These are phyloP conservation scores for Allolobophora icterica DNA, from an alignment of 2,888 invertebrate species.

Conservation along the genomic window DNA sequence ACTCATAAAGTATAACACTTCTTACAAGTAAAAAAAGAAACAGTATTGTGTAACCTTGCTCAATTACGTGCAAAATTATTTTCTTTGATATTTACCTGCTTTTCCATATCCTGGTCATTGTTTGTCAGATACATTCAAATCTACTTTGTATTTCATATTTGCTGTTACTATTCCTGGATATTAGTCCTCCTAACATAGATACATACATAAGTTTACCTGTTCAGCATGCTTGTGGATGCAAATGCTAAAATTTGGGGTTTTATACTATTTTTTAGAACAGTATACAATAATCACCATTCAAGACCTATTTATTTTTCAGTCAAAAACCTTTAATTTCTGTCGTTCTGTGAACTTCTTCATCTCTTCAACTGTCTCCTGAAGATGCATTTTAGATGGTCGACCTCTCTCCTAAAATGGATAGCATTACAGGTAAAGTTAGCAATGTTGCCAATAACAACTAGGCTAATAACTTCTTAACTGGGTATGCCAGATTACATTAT, in stretches of 20 bases:
- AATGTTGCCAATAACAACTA: neutral
- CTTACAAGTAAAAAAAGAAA: too few species aligned
- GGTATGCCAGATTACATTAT: too few species aligned
- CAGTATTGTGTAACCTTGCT: neutral
- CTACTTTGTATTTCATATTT: neutral
- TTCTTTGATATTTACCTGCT: neutral
- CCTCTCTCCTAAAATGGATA: neutral
- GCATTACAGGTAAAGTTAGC: neutral
- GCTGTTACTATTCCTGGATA: neutral
- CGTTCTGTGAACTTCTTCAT: slow-evolving; percentile 29
- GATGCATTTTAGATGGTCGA: slow-evolving; percentile 28
- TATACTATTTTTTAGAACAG: neutral
- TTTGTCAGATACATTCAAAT: neutral
- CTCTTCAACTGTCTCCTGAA: slow-evolving; percentile 23
- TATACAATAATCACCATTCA: neutral
- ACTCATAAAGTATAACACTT: too few species aligned
- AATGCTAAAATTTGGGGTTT: neutral
- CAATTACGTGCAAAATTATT: neutral
- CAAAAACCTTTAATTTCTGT: slow-evolving; percentile 26
- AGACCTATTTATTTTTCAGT: neutral
- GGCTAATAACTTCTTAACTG: neutral
- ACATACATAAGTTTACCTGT: neutral
- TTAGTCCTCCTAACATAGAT: neutral
- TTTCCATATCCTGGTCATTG: neutral
- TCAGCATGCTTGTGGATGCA: neutral